A percentile compares a stretch with the other conserved stretches of the same genome.
Conservation (phyloP, 2,113 vertebrate genomes). For the Nematolebias whitei region DNA sequence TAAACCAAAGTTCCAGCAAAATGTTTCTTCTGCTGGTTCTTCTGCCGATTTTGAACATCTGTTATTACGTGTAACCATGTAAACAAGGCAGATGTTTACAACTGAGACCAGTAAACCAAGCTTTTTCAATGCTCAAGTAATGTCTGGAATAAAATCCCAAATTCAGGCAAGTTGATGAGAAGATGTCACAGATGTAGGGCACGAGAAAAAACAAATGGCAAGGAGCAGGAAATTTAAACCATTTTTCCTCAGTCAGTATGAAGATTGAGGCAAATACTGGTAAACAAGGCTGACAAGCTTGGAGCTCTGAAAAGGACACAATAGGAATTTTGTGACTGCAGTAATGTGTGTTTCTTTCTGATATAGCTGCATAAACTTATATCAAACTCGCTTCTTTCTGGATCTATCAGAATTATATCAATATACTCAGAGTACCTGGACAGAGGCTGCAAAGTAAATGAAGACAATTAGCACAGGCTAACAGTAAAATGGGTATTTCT, state of each 20-base stretch:
- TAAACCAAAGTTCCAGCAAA: not conserved
- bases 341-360: too few relatives aligned
- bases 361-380: not conserved
- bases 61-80: conserved; percentile 9
- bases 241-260: not conserved
- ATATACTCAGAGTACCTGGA: not conserved
- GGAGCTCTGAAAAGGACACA: not conserved
- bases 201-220: not conserved
- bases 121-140: not conserved
- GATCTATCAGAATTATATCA: too few relatives aligned
- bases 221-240: too few relatives aligned
- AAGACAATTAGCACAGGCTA: not conserved
- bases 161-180: not conserved
- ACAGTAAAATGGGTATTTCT: not conserved
- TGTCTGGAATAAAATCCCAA: conserved; percentile 12
- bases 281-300: not conserved
- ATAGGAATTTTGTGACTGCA: not conserved
- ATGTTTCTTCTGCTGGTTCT: not conserved
- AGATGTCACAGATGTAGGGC: conserved; percentile 2
- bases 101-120: not conserved
- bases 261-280: not conserved
- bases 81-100: conserved; percentile 3
- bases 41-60: conserved; percentile 6
- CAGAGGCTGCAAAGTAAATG: too few relatives aligned
- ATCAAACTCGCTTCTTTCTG: not conserved